These are phyloP conservation scores for Buathra laborator DNA, from an alignment of 2,888 invertebrate species.

Conservation along the genomic window DNA sequence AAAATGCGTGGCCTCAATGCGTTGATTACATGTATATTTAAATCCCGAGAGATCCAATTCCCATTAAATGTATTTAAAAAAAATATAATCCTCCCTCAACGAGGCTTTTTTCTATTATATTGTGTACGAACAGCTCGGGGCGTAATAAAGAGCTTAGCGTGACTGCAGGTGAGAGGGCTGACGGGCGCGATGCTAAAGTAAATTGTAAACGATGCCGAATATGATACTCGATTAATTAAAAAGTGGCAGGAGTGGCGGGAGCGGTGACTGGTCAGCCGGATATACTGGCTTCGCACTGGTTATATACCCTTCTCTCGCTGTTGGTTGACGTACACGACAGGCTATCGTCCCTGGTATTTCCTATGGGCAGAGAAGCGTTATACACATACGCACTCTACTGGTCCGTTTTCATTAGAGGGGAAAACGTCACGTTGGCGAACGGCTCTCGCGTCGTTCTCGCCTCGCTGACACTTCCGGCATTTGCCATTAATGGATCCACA, in stretches of 20 bases:
- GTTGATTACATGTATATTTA: neutral
- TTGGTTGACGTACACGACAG: constrained; percentile 53
- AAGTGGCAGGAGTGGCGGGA: constrained; percentile 36
- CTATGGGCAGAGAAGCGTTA: constrained; percentile 11
- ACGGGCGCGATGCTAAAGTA: constrained; percentile 36
- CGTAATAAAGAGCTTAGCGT: neutral
- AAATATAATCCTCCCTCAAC: neutral
- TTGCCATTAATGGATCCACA: neutral
- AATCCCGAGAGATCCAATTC: neutral
- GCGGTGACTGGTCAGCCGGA: neutral
- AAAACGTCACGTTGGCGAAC: constrained; percentile 47
- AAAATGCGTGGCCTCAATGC: no score
- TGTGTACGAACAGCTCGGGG: neutral
- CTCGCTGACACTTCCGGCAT: neutral
- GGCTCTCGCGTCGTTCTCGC: constrained; percentile 12
- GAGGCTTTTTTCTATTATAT: neutral
- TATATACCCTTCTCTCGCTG: constrained; percentile 31
- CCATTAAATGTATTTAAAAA: neutral
- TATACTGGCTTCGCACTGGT: constrained; percentile 11
- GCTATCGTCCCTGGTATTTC: constrained; percentile 39
- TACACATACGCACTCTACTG: constrained; percentile 24
- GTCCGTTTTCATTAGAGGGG: constrained; percentile 64
- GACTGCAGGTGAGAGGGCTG: neutral
- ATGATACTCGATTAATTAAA: constrained; percentile 65
- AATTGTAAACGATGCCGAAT: constrained; percentile 64